Conservation (phyloP, 64 coral and sea anemone species). For the Actinia tenebrosa region DNA sequence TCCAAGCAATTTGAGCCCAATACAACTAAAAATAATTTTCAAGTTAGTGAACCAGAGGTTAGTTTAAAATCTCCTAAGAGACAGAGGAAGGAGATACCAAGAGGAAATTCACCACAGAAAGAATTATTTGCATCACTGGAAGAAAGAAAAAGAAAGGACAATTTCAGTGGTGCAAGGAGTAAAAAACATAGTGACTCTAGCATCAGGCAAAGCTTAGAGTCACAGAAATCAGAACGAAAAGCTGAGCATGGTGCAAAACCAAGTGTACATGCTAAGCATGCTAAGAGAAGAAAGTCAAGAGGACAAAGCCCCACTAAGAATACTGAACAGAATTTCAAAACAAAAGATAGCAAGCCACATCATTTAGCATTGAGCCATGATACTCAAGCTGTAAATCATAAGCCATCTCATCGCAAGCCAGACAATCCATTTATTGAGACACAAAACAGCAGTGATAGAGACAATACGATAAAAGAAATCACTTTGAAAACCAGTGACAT, state of each 20-base stretch:
- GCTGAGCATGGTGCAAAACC: neutral
- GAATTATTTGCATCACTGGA: neutral
- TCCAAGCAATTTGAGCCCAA: slow-evolving; percentile 65
- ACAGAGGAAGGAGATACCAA: slow-evolving; percentile 23
- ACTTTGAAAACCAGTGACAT: slow-evolving; percentile 50
- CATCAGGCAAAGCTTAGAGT: neutral
- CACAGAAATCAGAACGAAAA: neutral
- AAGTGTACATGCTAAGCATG: neutral
- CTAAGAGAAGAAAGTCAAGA: slow-evolving; percentile 30
- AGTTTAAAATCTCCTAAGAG: slow-evolving; percentile 48
- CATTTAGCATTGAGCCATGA: neutral
- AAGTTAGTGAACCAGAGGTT: slow-evolving; percentile 20
- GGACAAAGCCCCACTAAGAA: slow-evolving; percentile 11
- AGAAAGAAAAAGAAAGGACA: neutral
- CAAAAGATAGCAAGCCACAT: neutral
- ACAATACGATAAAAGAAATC: slow-evolving; percentile 35
- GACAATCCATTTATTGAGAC: neutral
- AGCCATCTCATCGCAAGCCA: neutral
- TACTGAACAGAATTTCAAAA: neutral
- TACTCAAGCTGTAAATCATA: neutral
- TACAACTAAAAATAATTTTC: slow-evolving; percentile 28
- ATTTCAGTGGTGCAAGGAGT: neutral
- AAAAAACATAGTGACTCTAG: neutral
- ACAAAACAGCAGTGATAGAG: slow-evolving; percentile 9
- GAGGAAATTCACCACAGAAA: slow-evolving; percentile 10